Evolutionary conservation across 2,888 invertebrate species (phyloP), one percentile per base, ranked within the genome.

Genomic region (Leucophenga montana): DNA sequence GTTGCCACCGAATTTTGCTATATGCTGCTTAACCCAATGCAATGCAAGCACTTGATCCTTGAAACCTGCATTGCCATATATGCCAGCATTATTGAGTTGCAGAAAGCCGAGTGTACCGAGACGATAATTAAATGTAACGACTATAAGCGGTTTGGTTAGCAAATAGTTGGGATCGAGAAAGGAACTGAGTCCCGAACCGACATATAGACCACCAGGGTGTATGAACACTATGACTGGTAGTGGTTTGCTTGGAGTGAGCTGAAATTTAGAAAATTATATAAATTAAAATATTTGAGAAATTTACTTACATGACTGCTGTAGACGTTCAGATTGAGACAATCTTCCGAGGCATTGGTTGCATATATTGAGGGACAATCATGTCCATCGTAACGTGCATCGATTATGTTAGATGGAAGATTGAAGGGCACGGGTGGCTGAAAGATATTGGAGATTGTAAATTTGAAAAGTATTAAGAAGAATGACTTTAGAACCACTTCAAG

Each of bases 181-280:
- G 5, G 59, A 56, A 66, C 81, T 82, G 4, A 73, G 54, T 16
- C 77, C 73, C 0, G 92, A 90, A 54, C 88, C 89, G 1, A 88
- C 84, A 83, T 92, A 91, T 83, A 92, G 92, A n/a, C 90, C 92
- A 0, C 93, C 93, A 0, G 91, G 90, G 85, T 93, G 93, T 73
- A 93, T 90, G 84, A 90, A 92, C 0, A 93, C 90, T 1, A 93
- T 85, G 1, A 93, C 93, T 0, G 93, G 92, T 14, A 66, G 56
- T 0, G 71, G 69, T 39, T 44, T 33, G 0, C 16, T 18, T 14
- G 68, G 39, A 0, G 66, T 73, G 22, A 72, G 33, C 81, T 79
- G 54, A 0, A 71, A 68, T 33, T 33, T n/a, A n/a, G n/a, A 33
- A 33, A 5, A 8, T 33, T 33, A 5, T 33, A 33, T 5, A 20